Conservation (phyloP, 2,888 invertebrate species). For the Teleogryllus oceanicus region DNA sequence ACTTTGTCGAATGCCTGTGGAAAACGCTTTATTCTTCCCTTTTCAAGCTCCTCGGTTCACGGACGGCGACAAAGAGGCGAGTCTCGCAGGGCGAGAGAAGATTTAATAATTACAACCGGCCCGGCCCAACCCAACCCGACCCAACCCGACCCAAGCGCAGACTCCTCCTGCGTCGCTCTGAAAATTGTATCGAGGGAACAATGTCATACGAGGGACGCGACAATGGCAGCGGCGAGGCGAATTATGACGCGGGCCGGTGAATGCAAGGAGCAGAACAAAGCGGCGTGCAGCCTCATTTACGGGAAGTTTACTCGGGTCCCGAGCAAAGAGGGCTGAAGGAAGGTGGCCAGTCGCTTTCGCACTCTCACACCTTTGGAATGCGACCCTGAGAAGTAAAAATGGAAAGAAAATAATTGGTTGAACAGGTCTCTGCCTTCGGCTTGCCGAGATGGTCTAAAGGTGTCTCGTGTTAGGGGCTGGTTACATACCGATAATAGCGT, state of each 20-base stretch:
- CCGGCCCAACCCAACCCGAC: too few relatives aligned
- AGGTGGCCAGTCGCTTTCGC: neutral
- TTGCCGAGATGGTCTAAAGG: too few relatives aligned
- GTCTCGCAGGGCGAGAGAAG: neutral
- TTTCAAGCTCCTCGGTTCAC: too few relatives aligned
- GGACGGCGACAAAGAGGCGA: neutral
- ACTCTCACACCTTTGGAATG: too few relatives aligned
- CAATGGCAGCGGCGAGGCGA: neutral
- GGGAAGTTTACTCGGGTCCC: neutral
- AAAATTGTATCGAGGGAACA: constrained; percentile 18
- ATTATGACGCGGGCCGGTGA: neutral
- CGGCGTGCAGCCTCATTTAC: neutral
- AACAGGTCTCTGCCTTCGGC: too few relatives aligned
- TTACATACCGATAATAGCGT: too few relatives aligned
- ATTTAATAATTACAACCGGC: neutral
- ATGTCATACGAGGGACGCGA: neutral
- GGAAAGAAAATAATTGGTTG: too few relatives aligned
- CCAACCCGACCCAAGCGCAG: neutral
- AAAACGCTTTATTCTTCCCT: too few relatives aligned
- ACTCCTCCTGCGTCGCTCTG: neutral
- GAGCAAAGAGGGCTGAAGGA: neutral
- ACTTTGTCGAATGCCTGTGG: too few relatives aligned
- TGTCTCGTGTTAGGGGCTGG: too few relatives aligned
- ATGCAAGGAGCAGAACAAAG: neutral
- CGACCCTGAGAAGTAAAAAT: too few relatives aligned